Evolutionary conservation across 2,113 vertebrate species (phyloP).

Genomic region (Pandion haliaetus): DNA sequence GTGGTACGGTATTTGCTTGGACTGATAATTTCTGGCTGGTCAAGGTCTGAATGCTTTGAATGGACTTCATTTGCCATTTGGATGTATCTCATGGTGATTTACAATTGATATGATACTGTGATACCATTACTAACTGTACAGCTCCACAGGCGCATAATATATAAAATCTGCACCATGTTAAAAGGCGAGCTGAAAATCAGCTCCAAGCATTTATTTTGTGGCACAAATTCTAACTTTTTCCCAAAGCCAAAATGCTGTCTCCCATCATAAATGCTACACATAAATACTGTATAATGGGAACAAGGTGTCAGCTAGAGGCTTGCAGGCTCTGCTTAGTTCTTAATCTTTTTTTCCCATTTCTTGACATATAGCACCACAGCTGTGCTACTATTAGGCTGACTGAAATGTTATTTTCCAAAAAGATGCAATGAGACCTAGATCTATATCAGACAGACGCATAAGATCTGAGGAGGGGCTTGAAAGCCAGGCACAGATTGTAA

Average conservation of each 20-base stretch:
- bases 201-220: constrained; percentile 6
- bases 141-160: not conserved
- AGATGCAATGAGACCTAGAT: not conserved
- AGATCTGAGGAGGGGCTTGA: not conserved
- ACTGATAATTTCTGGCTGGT: constrained; percentile 6
- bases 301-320: constrained; percentile 23
- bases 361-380: not conserved
- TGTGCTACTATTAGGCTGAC: not conserved
- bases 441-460: not conserved
- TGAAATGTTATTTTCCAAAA: not conserved
- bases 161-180: not conserved
- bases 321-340: not conserved
- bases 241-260: constrained; percentile 22
- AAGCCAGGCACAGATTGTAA: not conserved
- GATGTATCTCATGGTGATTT: not conserved
- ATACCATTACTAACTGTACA: not conserved
- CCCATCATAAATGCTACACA: not conserved
- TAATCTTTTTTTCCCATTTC: not conserved
- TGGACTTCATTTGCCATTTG: not conserved
- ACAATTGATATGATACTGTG: not conserved
- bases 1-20: not conserved
- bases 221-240: not conserved
- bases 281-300: constrained; percentile 21
- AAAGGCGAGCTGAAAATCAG: constrained; percentile 12
- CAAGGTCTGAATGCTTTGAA: not conserved